Evolutionary conservation across 2,888 invertebrate genomes (phyloP).

Genomic region (Drosophila engyochracea): DNA sequence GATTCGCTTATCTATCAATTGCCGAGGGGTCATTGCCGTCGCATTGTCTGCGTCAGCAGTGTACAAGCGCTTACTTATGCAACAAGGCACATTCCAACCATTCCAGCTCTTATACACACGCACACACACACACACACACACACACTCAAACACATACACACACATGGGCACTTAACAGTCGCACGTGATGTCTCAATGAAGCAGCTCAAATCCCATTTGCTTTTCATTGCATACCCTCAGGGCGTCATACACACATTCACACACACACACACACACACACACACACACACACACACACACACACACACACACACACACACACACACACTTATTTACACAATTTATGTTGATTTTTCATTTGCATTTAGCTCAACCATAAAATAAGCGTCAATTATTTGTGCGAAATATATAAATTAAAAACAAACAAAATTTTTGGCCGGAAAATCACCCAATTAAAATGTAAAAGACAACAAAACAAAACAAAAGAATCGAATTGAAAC

Average conservation of each 20-base stretch:
- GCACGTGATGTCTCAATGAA: slow-evolving; percentile 77
- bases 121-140: slow-evolving; percentile 5
- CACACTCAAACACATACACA: slow-evolving; percentile 4
- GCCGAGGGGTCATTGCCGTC: slow-evolving; percentile 64
- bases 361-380: slow-evolving; percentile 38
- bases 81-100: not conserved
- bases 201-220: slow-evolving; percentile 34
- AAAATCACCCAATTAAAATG: not conserved
- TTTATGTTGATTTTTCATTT: slow-evolving; percentile 29
- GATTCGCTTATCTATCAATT: slow-evolving; percentile 54
- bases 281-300: slow-evolving; percentile 8
- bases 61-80: slow-evolving; percentile 11
- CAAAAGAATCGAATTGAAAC: not conserved
- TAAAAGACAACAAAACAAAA: not conserved
- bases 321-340: not conserved
- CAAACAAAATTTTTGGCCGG: not conserved
- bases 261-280: not conserved
- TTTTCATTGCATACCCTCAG: slow-evolving; percentile 47
- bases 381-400: slow-evolving; percentile 60
- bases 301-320: slow-evolving; percentile 1
- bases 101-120: not conserved
- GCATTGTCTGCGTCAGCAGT: slow-evolving; percentile 59
- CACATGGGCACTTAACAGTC: slow-evolving; percentile 43
- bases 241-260: slow-evolving; percentile 25
- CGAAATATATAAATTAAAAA: slow-evolving; percentile 3